Base-by-base conservation (phyloP, 2,888 invertebrate species). In the Dryobotodes eremita region DNA sequence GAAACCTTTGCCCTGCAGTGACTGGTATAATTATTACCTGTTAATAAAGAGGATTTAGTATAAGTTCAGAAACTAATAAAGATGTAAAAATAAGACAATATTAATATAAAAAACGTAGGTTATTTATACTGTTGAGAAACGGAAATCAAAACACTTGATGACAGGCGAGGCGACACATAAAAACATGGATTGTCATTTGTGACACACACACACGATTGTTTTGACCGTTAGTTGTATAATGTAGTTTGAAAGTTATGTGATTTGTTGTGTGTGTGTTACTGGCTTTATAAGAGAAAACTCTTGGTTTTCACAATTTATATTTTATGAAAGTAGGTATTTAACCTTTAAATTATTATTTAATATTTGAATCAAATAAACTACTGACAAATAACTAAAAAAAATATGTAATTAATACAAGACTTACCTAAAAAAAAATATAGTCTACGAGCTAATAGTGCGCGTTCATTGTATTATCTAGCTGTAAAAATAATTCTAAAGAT, bases 141-240 rank as follows among this genome's bases (percentile, higher is more conserved):
- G 48, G 20, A 66, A 48, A 20, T 26, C 20, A 26, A 20, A 26
- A 20, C 20, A 48, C 26, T 48, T 26, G 26, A 48, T 66, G 66
- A 48, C 48, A 20, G 48, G 3, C 1, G 26, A 20, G 48, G 3
- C 1, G 26, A 26, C 11, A 42, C 15, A 13, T 48, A 26, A 26
- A 20, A 26, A 11, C 2, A 10, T 26, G 3, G 17, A 66, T 17
- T 26, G 61, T 31, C 20, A 48, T 66, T 66, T 26, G 46, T 66
- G 20, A 48, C n/a, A 42, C 26, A 17, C 0, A 20, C 13, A 48
- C 20, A 26, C 17, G 11, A 66, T 57, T 71, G 68, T 69, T 72
- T 72, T 61, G 61, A 75, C 57, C 26, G 26, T 62, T 50, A 31
- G 23, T 76, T 66, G 48, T 72, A 61, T 66, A 64, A 55, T 79